Evolutionary conservation across 2,797 vertebrate genomes (phyloP), one percentile per base, ranked within the genome.

Genomic region (Catharus ustulatus): DNA sequence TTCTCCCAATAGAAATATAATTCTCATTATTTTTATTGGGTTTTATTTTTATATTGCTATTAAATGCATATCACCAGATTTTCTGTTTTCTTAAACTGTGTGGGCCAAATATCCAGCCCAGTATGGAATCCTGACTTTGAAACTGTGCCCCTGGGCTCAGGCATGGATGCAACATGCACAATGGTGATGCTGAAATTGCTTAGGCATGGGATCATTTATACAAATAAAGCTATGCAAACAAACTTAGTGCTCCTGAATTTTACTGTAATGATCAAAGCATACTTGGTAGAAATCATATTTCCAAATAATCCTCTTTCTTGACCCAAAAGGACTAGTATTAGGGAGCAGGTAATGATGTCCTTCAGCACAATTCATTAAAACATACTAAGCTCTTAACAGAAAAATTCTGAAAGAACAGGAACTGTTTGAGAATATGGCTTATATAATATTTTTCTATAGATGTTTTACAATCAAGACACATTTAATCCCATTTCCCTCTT

Each of bases 21-120:
- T 89, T 94, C 85, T 94, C 83, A 91, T 96, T 94, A 95, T 96
- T 96, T 96, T 94, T 96, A 96, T 94, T 94, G 79, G 61, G 77
- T 38, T 97, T 96, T 96, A 95, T 93, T 96, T 94, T 97, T 94
- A 94, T 88, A 94, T 89, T 96, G 91, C 75, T 94, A 80, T 95
- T 96, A 95, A 93, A 91, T 71, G 94, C 54, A 51, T 84, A 87
- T 76, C 46, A 1, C 80, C 93, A 96, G 68, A 90, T 84, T 95
- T 85, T 91, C 63, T 91, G 90, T 94, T 94, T 95, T 93, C 91
- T 91, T 94, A 82, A 96, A 94, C 63, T 88, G n/a, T 15, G 20
- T 89, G 85, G 94, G 87, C 90, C 94, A 97, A 95, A 94, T 77
- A 93, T 74, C 68, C 77, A 90, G 54, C 57, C 57, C 78, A 82